These are phyloP conservation scores for Drosophila kanekoi DNA, from an alignment of 2,888 invertebrate genomes.

Conservation along the genomic window DNA sequence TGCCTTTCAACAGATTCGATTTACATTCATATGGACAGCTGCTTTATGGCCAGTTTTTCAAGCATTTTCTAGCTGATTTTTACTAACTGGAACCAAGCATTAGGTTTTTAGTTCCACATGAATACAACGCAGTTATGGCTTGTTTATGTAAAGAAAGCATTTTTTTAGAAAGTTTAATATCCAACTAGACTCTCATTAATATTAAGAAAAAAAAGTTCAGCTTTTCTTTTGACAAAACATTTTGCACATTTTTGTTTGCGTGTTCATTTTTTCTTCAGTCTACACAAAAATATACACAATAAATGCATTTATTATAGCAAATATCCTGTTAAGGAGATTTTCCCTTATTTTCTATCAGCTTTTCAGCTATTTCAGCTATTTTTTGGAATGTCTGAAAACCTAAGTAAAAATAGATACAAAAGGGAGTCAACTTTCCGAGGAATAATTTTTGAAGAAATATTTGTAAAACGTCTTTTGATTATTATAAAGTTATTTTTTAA, in stretches of 20 bases:
- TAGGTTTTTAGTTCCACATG: neutral
- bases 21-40: constrained; percentile 1
- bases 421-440: too few species aligned
- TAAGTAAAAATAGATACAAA: too few species aligned
- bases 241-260: neutral
- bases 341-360: too few species aligned
- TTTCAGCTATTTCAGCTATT: too few species aligned
- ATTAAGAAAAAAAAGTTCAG: neutral
- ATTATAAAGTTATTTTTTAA: too few species aligned
- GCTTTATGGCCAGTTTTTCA: neutral
- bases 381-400: too few species aligned
- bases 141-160: constrained; percentile 8
- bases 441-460: too few species aligned
- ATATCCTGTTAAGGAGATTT: too few species aligned
- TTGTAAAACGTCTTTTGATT: too few species aligned
- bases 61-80: neutral
- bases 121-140: neutral
- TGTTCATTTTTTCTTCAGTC: too few species aligned
- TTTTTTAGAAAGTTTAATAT: constrained; percentile 19
- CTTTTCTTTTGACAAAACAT: constrained; percentile 5
- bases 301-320: too few species aligned
- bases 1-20: neutral
- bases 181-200: constrained; percentile 9
- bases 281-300: too few species aligned
- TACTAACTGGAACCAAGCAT: neutral